phyloP scores from a whole-genome alignment of 2,888 invertebrate genomes.

The Agrilus mali region DNA sequence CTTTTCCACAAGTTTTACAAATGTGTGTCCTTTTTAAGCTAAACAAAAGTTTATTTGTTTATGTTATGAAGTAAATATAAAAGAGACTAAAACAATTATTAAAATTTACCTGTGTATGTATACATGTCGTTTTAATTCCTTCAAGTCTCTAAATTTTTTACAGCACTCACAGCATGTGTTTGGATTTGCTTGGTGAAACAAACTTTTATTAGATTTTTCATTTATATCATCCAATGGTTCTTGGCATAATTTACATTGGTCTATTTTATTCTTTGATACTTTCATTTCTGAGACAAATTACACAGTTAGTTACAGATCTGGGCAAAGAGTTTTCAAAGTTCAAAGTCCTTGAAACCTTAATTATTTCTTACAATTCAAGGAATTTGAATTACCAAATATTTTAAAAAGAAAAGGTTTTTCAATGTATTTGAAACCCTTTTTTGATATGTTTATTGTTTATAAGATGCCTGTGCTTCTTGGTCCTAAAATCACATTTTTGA shows the following conservation, averaged over 20 bases:
- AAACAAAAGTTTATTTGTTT: neutral
- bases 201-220: slow-evolving; percentile 11
- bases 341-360: too few species aligned
- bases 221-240: slow-evolving; percentile 5
- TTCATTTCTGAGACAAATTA: slow-evolving; percentile 1
- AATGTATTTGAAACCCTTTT: too few species aligned
- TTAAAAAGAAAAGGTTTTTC: too few species aligned
- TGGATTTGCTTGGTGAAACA: slow-evolving; percentile 12
- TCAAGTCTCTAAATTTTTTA: slow-evolving; percentile 15
- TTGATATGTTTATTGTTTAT: too few species aligned
- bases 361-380: too few species aligned
- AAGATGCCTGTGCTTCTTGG: too few species aligned
- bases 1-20: slow-evolving; percentile 22
- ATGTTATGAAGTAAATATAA: too few species aligned
- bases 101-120: slow-evolving; percentile 17
- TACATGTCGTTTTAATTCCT: slow-evolving; percentile 17
- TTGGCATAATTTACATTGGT: neutral
- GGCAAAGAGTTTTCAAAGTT: too few species aligned
- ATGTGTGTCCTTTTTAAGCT: slow-evolving; percentile 16
- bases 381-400: too few species aligned
- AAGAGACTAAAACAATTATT: neutral
- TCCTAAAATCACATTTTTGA: too few species aligned
- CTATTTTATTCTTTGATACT: neutral
- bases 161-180: slow-evolving; percentile 19
- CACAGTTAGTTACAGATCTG: neutral